Percentiles rank a stretch among this genome's conserved stretches.
phyloP scores from a whole-genome alignment of 2,888 invertebrate species.

The Chloroclysta siterata region DNA sequence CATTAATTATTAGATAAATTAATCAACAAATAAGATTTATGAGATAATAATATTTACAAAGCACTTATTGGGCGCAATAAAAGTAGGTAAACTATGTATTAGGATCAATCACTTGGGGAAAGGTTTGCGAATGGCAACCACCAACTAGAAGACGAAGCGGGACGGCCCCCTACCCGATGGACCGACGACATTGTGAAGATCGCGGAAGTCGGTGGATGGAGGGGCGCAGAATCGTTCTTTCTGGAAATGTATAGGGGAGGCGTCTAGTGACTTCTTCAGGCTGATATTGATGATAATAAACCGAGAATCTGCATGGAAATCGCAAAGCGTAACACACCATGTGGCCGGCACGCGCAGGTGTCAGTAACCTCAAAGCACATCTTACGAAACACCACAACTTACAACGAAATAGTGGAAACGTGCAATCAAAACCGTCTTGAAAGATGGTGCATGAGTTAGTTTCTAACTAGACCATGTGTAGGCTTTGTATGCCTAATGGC shows the following conservation, averaged over 20 bases:
- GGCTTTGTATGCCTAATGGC: no score
- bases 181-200: no score
- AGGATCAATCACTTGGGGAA: slow-evolving; percentile 21
- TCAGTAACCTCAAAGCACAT: slow-evolving; percentile 60
- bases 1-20: slow-evolving; percentile 17
- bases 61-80: slow-evolving; percentile 7
- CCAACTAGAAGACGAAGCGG: no score
- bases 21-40: slow-evolving; percentile 13
- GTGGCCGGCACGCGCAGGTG: slow-evolving; percentile 48
- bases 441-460: background rate
- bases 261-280: no score
- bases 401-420: slow-evolving; percentile 47
- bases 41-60: slow-evolving; percentile 5
- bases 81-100: slow-evolving; percentile 21
- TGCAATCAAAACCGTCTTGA: slow-evolving; percentile 31
- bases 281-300: no score
- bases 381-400: slow-evolving; percentile 65
- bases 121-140: no score
- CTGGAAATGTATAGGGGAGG: background rate
- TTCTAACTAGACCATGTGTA: no score
- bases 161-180: no score
- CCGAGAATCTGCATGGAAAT: slow-evolving; percentile 29
- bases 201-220: no score
- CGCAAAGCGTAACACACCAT: slow-evolving; percentile 42
- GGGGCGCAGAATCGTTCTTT: no score